phyloP scores from a whole-genome alignment of 2,797 vertebrate species.

The Clangula hyemalis region DNA sequence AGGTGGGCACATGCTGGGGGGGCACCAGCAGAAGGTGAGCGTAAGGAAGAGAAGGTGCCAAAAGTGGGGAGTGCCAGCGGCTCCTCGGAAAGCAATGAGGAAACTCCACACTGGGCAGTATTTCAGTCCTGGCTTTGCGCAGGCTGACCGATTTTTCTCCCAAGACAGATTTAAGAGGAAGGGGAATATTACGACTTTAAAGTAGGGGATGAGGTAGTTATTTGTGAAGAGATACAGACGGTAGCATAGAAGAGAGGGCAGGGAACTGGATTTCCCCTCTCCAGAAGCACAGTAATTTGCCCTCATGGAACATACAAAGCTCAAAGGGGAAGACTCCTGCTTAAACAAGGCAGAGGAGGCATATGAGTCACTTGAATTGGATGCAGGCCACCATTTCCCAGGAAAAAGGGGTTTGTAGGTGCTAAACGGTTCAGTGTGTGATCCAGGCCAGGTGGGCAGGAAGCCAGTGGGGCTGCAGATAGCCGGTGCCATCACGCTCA shows the following conservation, averaged over 20 bases:
- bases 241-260: not conserved
- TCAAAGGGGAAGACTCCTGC: not conserved
- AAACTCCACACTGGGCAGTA: not conserved
- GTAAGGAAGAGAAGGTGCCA: not conserved
- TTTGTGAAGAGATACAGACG: not conserved
- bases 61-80: not conserved
- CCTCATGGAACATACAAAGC: not conserved
- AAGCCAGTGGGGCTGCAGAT: not conserved
- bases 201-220: not conserved
- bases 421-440: not conserved
- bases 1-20: not conserved
- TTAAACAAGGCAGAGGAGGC: not conserved
- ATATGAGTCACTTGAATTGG: slow-evolving; percentile 21
- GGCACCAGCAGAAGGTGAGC: not conserved
- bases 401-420: not conserved
- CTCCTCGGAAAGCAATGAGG: not conserved
- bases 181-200: not conserved
- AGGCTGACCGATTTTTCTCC: not conserved
- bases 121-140: not conserved
- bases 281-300: not conserved
- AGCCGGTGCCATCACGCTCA: not conserved
- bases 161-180: not conserved
- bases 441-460: not conserved
- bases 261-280: not conserved
- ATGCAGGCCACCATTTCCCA: not conserved